phyloP scores from a whole-genome alignment of 2,113 vertebrate genomes.

The Melanerpes formicivorus region DNA sequence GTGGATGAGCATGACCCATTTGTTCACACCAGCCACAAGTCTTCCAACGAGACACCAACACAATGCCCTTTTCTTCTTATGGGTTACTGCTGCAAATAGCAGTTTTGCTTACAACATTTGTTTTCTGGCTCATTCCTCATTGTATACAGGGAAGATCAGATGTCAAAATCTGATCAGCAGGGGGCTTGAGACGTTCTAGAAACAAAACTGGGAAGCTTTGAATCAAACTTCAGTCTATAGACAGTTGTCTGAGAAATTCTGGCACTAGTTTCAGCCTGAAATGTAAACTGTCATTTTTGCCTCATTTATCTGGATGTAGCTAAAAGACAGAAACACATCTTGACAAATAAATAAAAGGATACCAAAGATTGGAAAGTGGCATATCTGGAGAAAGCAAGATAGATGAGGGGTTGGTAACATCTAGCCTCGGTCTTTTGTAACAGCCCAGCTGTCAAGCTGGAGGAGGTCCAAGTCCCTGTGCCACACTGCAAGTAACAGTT shows the following conservation, averaged over 20 bases:
- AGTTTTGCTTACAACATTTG: neutral
- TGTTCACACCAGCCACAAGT: fast-evolving
- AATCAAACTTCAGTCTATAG: neutral
- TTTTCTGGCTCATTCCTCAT: neutral
- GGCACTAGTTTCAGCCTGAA: neutral
- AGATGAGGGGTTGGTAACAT: neutral
- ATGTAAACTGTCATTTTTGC: neutral
- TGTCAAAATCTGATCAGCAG: neutral
- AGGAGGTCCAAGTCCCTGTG: neutral
- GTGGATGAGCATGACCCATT: neutral
- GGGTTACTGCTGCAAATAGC: neutral
- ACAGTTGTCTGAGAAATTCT: neutral
- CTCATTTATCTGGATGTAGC: neutral
- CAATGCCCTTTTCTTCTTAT: neutral
- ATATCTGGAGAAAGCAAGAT: neutral
- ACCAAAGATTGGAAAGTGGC: neutral
- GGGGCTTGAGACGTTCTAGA: neutral
- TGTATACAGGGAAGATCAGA: neutral
- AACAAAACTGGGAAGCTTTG: neutral
- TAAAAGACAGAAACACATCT: neutral
- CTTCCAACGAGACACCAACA: neutral
- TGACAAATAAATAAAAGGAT: neutral
- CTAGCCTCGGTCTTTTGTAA: neutral
- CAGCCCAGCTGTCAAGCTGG: neutral
- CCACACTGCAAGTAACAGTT: neutral